Conservation (phyloP, 2,113 vertebrate species). For the Chaetodon trifascialis region DNA sequence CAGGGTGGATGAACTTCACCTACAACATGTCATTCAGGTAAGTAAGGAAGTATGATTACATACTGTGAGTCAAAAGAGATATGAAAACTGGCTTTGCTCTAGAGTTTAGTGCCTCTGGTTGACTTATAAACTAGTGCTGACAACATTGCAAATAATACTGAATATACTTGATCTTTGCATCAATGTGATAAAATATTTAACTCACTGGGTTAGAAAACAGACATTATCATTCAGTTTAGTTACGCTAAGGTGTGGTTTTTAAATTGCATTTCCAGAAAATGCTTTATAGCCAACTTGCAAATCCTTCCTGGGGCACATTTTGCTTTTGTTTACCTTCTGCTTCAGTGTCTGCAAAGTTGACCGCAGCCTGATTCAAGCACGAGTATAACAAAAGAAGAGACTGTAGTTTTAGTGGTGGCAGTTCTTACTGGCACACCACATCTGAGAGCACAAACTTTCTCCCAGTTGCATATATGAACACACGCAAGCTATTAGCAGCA, state of each 20-base stretch:
- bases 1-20: not conserved
- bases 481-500: not conserved
- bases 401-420: not conserved
- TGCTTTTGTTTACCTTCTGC: slow-evolving; percentile 28
- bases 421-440: not conserved
- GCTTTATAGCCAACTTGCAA: not conserved
- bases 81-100: not conserved
- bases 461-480: not conserved
- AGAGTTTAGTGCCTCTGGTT: not conserved
- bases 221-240: not conserved
- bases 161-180: not conserved
- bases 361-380: not conserved
- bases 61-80: not conserved
- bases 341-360: not conserved
- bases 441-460: slow-evolving; percentile 3
- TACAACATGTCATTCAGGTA: not conserved
- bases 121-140: not conserved
- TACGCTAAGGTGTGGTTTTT: not conserved
- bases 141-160: not conserved
- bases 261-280: not conserved
- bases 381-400: not conserved
- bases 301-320: not conserved
- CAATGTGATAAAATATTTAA: not conserved
- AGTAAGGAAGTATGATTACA: not conserved
- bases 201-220: not conserved